Base-by-base conservation (phyloP, 2,888 invertebrate species). In the Tachina lurida region DNA sequence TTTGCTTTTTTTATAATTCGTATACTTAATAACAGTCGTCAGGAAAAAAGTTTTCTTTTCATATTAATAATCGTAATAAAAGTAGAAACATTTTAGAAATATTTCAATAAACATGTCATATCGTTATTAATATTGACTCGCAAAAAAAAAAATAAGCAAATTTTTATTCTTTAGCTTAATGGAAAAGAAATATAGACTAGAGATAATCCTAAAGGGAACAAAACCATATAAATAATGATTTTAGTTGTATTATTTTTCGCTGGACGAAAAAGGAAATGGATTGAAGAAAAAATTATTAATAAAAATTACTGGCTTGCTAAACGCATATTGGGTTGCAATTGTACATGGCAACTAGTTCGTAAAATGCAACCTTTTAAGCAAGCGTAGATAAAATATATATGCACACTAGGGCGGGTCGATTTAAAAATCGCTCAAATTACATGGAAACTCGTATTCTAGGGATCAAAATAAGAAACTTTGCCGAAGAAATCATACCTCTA, bases 61-160 rank as follows among this genome's bases (percentile, higher is more conserved):
- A 9, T 43, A 71, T 41, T 71, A 58, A 71, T 47, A 71, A 58
- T 31, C 31, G 58, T 47, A 71, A 71, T 47, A 58, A 47, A 19
- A 39, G 22, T 52, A 56, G 58, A 17, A 49, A 60, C 49, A 60
- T 39, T 49, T 15, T 41, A 54, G 49, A 71, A 79, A 71, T 71
- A 63, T 54, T 63, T 58, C 63, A 71, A 71, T 71, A 54, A 71
- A 71, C 71, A 63, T 71, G 62, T 71, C 78, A 79, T 67, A 47
- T 47, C 54, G 63, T 63, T 79, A 52, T 79, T 63, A 79, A 63
- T 79, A 67, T 47, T 56, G 67, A 67, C 17, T 73, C 12, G 3
- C 12, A 62, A 67, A 52, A 52, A 52, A n/a, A 39, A n/a, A 39
- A 68, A n/a, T 8, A 15, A 47, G 31, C 9, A 49, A 52, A 31